Base-by-base conservation (phyloP, 2,888 invertebrate species). In the Brenthis hecate region DNA sequence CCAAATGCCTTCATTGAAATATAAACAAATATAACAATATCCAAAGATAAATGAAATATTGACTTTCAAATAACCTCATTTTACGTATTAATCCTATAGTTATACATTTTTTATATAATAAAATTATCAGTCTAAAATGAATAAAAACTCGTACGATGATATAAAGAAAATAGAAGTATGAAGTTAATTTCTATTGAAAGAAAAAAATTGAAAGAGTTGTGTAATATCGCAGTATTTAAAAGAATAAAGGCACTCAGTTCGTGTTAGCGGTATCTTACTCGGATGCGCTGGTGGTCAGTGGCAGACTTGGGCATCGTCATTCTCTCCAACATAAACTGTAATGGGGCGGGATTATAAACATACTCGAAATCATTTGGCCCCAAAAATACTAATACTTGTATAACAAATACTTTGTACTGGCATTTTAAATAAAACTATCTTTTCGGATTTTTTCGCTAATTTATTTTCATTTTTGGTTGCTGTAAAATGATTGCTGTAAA, bases 311-410 rank as follows among this genome's bases (percentile, higher is more conserved):
- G 95, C 94, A 96, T 95, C 94, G 96, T 96, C 95, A 96, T 96
- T 94, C 96, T 95, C 94, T 97, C 96, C 95, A 97, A 96, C 96
- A 97, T 96, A 91, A 95, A 96, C 97, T 97, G 97, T 92, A 97
- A 97, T 86, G 79, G 83, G 77, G 77, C 77, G 73, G 51, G 32
- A 62, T 78, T 81, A 81, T 80, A 78, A 47, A 60, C 60, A 66
- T 16, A 43, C 57, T 47, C 57, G 58, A 28, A 23, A 8, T 11
- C 23, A 48, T 54, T 19, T 54, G 28, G 13, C 19, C 54, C 23
- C 13, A 43, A 11, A 11, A 8, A 43, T 43, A 5, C 1, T 54
- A 28, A 54, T 54, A 54, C 23, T 23, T 57, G 14, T 23, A 8
- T 23, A 3, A 3, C 0, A 19, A 19, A 19, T 1, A 23, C 4